phyloP scores from a whole-genome alignment of 2,797 vertebrate genomes.

The Fistularia commersonii region DNA sequence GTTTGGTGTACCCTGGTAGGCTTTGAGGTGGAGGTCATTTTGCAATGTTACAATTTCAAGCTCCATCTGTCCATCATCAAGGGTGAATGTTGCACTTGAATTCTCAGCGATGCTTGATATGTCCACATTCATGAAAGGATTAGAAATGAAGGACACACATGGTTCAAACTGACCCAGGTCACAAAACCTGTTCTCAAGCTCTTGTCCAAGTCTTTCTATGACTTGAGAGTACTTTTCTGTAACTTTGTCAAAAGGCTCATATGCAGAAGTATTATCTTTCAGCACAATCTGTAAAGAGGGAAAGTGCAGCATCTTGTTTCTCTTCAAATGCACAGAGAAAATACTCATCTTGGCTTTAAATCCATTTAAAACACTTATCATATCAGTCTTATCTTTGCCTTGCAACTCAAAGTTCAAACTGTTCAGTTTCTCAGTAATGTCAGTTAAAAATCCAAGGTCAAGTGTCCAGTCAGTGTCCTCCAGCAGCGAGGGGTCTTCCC shows the following conservation, averaged over 20 bases:
- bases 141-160: neutral
- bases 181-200: neutral
- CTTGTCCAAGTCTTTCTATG: neutral
- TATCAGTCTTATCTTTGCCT: constrained; percentile 21
- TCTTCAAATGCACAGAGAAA: constrained; percentile 1
- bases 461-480: constrained; percentile 16
- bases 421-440: constrained; percentile 26
- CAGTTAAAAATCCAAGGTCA: constrained; percentile 28
- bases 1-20: too few relatives aligned
- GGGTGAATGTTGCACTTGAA: neutral
- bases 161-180: neutral
- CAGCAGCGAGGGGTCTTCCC: constrained; percentile 1
- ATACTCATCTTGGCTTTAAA: constrained; percentile 1
- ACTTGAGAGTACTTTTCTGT: too few relatives aligned
- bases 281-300: neutral
- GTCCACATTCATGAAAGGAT: neutral
- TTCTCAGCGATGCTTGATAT: neutral
- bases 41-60: too few relatives aligned
- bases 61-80: too few relatives aligned
- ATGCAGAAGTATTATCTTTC: neutral
- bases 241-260: neutral
- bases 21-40: too few relatives aligned
- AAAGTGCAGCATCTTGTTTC: neutral
- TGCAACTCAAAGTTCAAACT: constrained; percentile 23
- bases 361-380: neutral